These are phyloP conservation scores for Mandrillus leucophaeus DNA, from an alignment of 2,113 vertebrate genomes.

Conservation along the genomic window DNA sequence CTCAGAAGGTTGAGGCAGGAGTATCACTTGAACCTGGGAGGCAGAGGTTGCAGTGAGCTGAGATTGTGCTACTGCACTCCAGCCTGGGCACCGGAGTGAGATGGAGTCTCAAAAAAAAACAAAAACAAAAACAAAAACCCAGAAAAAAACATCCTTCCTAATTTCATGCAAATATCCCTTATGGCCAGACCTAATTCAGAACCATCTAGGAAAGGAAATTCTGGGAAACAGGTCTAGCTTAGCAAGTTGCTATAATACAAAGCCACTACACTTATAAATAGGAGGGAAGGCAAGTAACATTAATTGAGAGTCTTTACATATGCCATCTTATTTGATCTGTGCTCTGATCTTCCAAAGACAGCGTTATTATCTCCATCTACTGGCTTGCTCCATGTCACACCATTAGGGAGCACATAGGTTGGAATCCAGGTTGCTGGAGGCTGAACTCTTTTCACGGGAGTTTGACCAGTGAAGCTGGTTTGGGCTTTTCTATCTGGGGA, in stretches of 20 bases:
- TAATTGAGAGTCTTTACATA: background rate
- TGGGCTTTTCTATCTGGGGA: background rate
- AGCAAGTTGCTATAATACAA: background rate
- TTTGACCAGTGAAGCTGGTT: background rate
- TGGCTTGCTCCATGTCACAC: background rate
- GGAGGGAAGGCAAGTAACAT: background rate
- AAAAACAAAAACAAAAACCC: too few species aligned
- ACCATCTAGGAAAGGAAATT: background rate
- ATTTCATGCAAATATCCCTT: background rate
- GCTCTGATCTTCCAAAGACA: background rate
- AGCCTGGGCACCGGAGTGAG: too few species aligned
- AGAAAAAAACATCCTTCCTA: background rate
- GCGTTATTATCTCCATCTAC: background rate
- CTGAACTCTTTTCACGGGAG: background rate
- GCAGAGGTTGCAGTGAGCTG: too few species aligned
- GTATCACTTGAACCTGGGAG: too few species aligned
- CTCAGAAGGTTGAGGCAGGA: too few species aligned
- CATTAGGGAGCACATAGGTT: background rate
- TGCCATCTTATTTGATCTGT: background rate
- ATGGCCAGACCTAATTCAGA: background rate
- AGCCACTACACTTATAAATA: background rate
- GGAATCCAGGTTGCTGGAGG: background rate
- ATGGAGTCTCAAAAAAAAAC: too few species aligned
- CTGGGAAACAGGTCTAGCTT: background rate
- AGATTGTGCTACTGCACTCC: too few species aligned